These are phyloP conservation scores for Syrrhaptes paradoxus DNA, from an alignment of 2,113 vertebrate genomes.

Conservation along the genomic window DNA sequence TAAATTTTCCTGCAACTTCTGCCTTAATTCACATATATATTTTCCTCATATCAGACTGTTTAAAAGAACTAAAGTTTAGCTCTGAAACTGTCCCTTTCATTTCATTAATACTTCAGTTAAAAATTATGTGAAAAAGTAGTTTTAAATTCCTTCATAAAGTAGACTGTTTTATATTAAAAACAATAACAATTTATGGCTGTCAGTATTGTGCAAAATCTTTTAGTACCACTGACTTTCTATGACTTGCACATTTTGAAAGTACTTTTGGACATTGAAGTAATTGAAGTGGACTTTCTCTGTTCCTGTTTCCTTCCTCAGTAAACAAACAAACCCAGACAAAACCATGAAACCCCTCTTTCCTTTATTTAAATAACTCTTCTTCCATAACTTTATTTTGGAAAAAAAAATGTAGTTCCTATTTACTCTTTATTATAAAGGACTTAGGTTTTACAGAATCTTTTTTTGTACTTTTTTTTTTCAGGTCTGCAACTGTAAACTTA, in stretches of 20 bases:
- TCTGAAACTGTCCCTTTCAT: not conserved
- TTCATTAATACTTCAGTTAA: not conserved
- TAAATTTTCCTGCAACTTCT: not conserved
- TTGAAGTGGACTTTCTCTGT: not conserved
- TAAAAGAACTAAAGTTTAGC: not conserved
- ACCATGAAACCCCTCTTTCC: rapidly evolving
- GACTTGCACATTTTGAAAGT: not conserved
- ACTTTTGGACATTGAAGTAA: not conserved
- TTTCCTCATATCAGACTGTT: not conserved
- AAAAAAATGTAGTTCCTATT: not conserved
- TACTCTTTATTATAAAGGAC: not conserved
- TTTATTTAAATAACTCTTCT: not conserved
- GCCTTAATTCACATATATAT: not conserved
- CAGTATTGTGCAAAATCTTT: not conserved
- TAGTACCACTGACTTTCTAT: not conserved
- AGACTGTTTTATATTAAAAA: not conserved
- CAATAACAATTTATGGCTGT: not conserved
- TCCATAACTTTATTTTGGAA: not conserved
- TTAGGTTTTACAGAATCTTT: not conserved
- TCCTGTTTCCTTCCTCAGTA: not conserved
- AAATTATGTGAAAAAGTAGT: not conserved
- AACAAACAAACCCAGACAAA: not conserved
- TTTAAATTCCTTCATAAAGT: not conserved
- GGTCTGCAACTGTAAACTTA: not conserved
- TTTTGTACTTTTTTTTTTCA: not conserved